Conservation (phyloP, 23 tunicate genomes). For the Styela clava region DNA sequence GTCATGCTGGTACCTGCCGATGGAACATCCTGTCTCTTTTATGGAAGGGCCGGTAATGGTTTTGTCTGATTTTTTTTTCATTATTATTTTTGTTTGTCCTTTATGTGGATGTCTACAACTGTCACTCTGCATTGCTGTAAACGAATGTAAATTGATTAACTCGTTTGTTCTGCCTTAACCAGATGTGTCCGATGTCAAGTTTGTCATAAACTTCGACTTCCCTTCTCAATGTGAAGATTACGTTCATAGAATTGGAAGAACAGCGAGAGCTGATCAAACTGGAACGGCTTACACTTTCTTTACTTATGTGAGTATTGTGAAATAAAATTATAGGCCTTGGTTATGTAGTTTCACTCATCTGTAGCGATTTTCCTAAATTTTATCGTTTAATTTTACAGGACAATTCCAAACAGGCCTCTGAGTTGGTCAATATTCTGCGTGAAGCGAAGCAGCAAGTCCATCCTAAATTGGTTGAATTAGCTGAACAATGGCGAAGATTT, state of each 20-base stretch:
- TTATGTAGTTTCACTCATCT: not conserved
- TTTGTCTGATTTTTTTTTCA: not conserved
- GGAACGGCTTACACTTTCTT: conserved; percentile 99
- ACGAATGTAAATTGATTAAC: no score
- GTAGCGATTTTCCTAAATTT: not conserved
- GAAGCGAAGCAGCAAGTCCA: conserved; percentile 94
- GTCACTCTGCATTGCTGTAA: no score
- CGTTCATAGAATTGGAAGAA: conserved; percentile 95
- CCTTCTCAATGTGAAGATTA: conserved; percentile 94
- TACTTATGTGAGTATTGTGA: conserved; percentile 31
- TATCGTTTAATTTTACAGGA: conserved; percentile 19
- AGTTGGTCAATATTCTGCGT: conserved; percentile 50
- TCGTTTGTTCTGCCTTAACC: no score
- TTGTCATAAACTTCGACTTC: conserved; percentile 95
- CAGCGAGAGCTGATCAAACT: conserved; percentile 90
- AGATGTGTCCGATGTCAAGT: conserved; percentile 86
- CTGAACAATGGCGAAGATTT: conserved; percentile 26
- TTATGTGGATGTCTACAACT: no score
- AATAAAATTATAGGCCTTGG: no score
- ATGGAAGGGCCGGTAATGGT: conserved; percentile 36
- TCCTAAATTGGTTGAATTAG: conserved; percentile 58
- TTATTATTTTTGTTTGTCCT: not conserved
- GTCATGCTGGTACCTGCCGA: conserved; percentile 46
- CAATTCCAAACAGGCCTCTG: conserved; percentile 66
- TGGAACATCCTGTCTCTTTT: conserved; percentile 26